A percentile compares a stretch with the other conserved stretches of the same genome.
Evolutionary conservation across 2,888 invertebrate genomes (phyloP).

Genomic region (Cryptophagus acutangulus): DNA sequence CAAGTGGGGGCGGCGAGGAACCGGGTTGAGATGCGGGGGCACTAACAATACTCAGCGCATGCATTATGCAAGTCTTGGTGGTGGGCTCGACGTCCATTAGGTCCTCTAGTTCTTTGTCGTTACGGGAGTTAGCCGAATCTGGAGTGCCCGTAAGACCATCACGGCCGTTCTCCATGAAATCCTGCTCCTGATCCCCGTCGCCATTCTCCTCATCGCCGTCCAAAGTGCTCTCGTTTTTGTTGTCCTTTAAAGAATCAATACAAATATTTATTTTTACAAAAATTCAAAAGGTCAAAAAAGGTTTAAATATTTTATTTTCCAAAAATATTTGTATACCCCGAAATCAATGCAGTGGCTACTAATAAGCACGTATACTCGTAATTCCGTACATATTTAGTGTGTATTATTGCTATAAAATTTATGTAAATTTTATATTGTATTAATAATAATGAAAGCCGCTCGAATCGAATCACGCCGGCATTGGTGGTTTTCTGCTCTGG

Average conservation of each 20-base stretch:
- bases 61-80: slow-evolving; percentile 53
- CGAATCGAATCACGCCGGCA: no score
- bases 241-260: slow-evolving; percentile 41
- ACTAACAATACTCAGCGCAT: slow-evolving; percentile 54
- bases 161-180: slow-evolving; percentile 50
- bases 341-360: no score
- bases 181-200: slow-evolving; percentile 46
- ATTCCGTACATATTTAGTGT: no score
- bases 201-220: slow-evolving; percentile 42
- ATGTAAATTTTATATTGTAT: no score
- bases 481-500: no score
- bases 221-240: slow-evolving; percentile 32
- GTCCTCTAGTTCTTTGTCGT: slow-evolving; percentile 53
- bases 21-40: slow-evolving; percentile 40
- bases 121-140: slow-evolving; percentile 52
- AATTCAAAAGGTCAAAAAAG: no score
- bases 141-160: slow-evolving; percentile 50
- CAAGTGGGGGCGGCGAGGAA: slow-evolving; percentile 42
- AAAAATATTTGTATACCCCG: no score
- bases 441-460: no score
- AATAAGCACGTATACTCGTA: no score
- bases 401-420: no score
- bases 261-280: no score
- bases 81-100: slow-evolving; percentile 51
- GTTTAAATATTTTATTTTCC: no score